phyloP scores from a whole-genome alignment of 2,113 vertebrate genomes.

The Chionis minor region DNA sequence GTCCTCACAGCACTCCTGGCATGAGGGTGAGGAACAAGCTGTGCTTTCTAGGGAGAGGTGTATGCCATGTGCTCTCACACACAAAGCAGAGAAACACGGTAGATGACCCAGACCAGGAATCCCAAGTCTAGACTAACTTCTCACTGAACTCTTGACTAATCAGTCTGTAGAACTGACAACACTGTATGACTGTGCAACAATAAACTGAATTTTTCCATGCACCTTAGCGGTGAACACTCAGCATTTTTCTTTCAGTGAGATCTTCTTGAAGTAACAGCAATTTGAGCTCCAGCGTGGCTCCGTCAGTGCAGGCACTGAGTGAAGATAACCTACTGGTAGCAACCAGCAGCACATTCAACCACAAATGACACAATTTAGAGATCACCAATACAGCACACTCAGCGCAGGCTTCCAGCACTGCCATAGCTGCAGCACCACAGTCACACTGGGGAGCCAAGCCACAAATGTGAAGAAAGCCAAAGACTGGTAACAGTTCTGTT shows the following conservation, averaged over 20 bases:
- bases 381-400: not conserved
- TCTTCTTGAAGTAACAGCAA: not conserved
- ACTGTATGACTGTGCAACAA: not conserved
- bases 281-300: not conserved
- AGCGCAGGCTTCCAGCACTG: not conserved
- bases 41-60: not conserved
- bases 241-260: not conserved
- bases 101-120: not conserved
- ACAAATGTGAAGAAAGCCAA: not conserved
- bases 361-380: not conserved
- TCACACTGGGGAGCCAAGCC: not conserved
- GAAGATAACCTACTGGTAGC: not conserved
- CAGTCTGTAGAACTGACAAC: not conserved
- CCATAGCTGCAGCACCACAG: not conserved
- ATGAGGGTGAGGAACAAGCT: not conserved
- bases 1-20: not conserved
- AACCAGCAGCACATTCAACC: not conserved
- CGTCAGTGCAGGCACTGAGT: not conserved
- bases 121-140: not conserved
- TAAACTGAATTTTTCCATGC: not conserved
- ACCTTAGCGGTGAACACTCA: not conserved
- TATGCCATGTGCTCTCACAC: not conserved
- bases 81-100: not conserved
- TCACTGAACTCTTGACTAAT: not conserved
- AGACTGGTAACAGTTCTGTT: not conserved